These are phyloP conservation scores for Urosaurus nigricauda DNA, from an alignment of 2,797 vertebrate genomes.

Conservation along the genomic window DNA sequence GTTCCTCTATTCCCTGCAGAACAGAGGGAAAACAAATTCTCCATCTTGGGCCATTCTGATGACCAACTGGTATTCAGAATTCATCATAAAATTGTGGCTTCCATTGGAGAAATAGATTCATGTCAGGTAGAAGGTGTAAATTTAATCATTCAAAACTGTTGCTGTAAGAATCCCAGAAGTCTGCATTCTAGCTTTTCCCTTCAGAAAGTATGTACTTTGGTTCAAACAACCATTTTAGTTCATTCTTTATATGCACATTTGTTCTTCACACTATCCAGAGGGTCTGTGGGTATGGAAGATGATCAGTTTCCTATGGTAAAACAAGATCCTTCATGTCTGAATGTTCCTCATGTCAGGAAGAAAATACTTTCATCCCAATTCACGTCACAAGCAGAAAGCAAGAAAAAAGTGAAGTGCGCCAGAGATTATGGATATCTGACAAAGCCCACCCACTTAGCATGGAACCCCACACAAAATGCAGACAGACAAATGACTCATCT, in stretches of 20 bases:
- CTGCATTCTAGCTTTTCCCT: too few species aligned
- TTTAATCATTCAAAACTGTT: too few species aligned
- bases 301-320: neutral
- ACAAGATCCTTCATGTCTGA: neutral
- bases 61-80: neutral
- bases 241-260: too few species aligned
- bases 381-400: neutral
- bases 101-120: too few species aligned
- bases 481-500: neutral
- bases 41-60: neutral
- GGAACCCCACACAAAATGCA: neutral
- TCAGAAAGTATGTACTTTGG: too few species aligned
- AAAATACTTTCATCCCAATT: neutral
- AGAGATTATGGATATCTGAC: neutral
- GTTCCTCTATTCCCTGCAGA: neutral
- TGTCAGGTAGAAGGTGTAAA: too few species aligned
- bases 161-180: too few species aligned
- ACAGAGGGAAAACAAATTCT: neutral
- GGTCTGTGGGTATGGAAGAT: neutral
- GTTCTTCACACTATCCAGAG: too few species aligned
- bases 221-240: too few species aligned
- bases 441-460: neutral
- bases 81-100: neutral
- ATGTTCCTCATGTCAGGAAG: neutral
- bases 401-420: neutral